Evolutionary conservation across 2,797 vertebrate genomes (phyloP).

Genomic region (Argyrosomus regius): DNA sequence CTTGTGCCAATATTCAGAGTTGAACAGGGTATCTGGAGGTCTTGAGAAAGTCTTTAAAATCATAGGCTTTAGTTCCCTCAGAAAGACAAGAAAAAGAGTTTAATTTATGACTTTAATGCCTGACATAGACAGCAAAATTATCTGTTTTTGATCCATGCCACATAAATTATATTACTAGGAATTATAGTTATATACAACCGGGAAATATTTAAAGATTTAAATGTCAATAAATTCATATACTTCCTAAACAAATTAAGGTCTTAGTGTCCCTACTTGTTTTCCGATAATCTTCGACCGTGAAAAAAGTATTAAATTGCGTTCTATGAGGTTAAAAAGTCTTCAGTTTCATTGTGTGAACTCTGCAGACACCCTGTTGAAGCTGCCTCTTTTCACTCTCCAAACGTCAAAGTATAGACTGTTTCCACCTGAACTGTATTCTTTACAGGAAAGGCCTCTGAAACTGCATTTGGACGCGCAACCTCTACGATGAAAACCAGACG

Average conservation of each 20-base stretch:
- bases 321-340: not conserved
- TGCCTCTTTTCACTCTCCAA: not conserved
- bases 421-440: conserved; percentile 11
- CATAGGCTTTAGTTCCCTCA: not conserved
- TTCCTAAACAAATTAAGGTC: not conserved
- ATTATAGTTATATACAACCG: not conserved
- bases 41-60: not conserved
- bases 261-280: not conserved
- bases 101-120: not conserved
- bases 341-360: not conserved
- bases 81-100: not conserved
- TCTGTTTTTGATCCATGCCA: not conserved
- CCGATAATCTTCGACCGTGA: not conserved
- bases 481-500: conserved; percentile 14
- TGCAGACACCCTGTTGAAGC: not conserved
- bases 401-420: not conserved
- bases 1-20: not conserved
- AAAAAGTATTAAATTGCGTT: not conserved
- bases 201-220: not conserved
- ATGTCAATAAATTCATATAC: not conserved
- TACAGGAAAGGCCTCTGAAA: not conserved
- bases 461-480: conserved; percentile 1
- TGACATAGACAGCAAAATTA: not conserved
- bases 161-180: not conserved
- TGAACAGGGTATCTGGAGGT: not conserved